Conservation (phyloP, 2,888 invertebrate genomes). For the Sarcophaga rosellei region DNA sequence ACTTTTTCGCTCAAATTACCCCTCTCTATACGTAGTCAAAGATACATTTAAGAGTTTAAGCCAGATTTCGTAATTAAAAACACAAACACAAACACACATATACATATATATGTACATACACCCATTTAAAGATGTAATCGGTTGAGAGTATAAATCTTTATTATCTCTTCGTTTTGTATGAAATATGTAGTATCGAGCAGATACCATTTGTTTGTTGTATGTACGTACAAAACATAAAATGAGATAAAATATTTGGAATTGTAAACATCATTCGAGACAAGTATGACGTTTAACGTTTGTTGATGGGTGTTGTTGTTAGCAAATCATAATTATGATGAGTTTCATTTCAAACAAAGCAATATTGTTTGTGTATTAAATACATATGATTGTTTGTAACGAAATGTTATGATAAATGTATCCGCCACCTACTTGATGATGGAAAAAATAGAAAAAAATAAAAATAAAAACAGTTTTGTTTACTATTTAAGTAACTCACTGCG, state of each 20-base stretch:
- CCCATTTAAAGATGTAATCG: not conserved
- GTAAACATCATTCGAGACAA: not conserved
- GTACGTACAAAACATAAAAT: not conserved
- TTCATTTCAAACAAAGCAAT: too few species aligned
- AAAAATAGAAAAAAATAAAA: not conserved
- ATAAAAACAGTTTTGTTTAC: not conserved
- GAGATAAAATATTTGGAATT: not conserved
- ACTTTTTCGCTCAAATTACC: constrained; percentile 13
- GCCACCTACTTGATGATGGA: constrained; percentile 22
- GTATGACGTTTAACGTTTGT: not conserved
- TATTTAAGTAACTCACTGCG: not conserved
- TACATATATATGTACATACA: not conserved
- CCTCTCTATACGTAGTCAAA: not conserved
- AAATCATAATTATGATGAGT: constrained; percentile 27
- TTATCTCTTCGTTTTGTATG: too few species aligned
- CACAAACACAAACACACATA: not conserved
- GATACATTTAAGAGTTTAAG: not conserved
- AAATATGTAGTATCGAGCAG: too few species aligned
- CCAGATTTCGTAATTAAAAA: constrained; percentile 3
- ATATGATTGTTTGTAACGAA: not conserved
- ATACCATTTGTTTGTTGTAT: too few species aligned
- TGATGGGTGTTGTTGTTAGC: constrained; percentile 13
- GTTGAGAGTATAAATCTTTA: too few species aligned
- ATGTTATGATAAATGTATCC: constrained; percentile 30
- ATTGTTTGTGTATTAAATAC: not conserved